phyloP scores from a whole-genome alignment of 1,140 invertebrate species.

The Dolichoris vasculosae region DNA sequence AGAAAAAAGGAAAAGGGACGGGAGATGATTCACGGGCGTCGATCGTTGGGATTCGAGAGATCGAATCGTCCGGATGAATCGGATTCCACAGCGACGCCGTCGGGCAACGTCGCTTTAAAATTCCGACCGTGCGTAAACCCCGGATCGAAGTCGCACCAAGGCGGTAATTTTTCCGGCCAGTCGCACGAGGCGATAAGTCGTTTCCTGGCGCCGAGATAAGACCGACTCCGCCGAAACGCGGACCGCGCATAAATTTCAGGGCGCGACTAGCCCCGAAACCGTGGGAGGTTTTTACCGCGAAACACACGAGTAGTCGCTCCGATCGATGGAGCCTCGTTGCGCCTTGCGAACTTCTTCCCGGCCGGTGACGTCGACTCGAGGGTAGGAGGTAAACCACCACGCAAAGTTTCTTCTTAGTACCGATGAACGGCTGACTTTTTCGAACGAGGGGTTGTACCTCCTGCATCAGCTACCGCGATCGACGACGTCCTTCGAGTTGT shows the following conservation, averaged over 20 bases:
- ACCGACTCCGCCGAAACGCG: not conserved
- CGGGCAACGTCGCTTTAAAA: not conserved
- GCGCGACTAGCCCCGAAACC: no score
- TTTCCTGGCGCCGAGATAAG: not conserved
- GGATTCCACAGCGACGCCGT: not conserved
- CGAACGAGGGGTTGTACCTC: no score
- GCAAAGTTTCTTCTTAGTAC: no score
- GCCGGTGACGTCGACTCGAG: no score
- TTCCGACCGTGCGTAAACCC: not conserved
- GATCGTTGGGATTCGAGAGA: not conserved
- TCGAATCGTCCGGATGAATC: not conserved
- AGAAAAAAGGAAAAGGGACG: not conserved
- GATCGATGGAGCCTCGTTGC: not conserved
- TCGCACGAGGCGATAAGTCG: not conserved
- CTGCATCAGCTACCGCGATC: no score
- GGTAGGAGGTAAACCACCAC: no score
- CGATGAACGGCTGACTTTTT: no score
- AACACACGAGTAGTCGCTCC: not conserved
- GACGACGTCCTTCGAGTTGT: no score
- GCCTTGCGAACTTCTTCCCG: not conserved
- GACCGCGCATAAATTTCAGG: not conserved
- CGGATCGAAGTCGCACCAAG: not conserved
- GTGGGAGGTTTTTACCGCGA: not conserved
- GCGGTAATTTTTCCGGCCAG: not conserved
- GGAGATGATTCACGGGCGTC: not conserved